Percentiles rank a stretch among this genome's conserved stretches.
Conservation (phyloP, 2,113 vertebrate species). For the Tragelaphus imberbis region DNA sequence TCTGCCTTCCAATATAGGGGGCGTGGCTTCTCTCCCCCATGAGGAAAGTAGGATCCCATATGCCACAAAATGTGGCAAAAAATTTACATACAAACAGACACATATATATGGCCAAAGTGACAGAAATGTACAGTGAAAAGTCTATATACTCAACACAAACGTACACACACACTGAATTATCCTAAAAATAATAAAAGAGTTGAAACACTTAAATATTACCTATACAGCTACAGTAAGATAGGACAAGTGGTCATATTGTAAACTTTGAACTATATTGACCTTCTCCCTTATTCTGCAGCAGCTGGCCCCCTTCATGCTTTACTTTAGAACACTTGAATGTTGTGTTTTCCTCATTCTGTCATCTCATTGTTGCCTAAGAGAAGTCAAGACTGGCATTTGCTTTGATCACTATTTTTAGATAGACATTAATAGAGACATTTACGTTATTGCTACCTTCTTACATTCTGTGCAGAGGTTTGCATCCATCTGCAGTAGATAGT, state of each 20-base stretch:
- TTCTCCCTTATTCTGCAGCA: not conserved
- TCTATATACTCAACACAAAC: not conserved
- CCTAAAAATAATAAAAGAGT: not conserved
- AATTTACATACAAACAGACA: not conserved
- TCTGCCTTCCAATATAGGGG: not conserved
- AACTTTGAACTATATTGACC: not conserved
- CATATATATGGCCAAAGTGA: not conserved
- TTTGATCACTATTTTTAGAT: not conserved
- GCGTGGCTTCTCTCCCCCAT: not conserved
- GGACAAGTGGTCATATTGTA: not conserved
- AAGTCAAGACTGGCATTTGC: not conserved
- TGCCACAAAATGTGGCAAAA: not conserved
- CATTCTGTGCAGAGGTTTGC: not conserved
- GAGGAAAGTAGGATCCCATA: not conserved
- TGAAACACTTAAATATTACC: not conserved
- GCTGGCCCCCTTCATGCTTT: not conserved
- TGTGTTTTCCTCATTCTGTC: not conserved
- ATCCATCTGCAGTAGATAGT: not conserved
- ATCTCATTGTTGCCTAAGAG: not conserved
- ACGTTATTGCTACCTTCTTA: not conserved
- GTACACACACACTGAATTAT: not conserved
- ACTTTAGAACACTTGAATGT: not conserved
- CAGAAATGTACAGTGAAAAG: not conserved
- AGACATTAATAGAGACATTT: not conserved
- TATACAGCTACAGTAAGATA: not conserved